Conservation (phyloP, 2,113 vertebrate genomes). For the Siphamia tubifer region DNA sequence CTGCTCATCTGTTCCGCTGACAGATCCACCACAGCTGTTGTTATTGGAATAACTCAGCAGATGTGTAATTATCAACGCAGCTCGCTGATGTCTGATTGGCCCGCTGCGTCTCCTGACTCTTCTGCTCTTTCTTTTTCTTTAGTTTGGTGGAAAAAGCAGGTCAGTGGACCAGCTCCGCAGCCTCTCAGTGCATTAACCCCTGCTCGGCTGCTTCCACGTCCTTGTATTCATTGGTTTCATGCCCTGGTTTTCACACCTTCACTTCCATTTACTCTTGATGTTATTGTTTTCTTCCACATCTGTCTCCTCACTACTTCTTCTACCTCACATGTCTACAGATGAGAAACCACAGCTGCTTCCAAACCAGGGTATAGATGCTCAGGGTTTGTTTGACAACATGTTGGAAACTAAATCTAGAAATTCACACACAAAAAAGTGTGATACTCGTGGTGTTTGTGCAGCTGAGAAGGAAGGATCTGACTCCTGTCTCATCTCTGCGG, state of each 20-base stretch:
- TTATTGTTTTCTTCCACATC: neutral
- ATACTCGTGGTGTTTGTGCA: no score
- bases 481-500: no score
- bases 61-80: conserved; percentile 12
- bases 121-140: conserved; percentile 29
- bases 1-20: no score
- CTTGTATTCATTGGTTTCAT: conserved; percentile 11
- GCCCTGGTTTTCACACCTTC: neutral
- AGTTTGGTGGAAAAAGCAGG: conserved; percentile 56
- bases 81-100: conserved; percentile 41
- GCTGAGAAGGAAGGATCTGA: no score
- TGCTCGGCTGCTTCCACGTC: conserved; percentile 33
- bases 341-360: no score
- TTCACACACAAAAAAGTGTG: no score
- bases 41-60: conserved; percentile 11
- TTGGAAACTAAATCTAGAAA: no score
- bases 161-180: conserved; percentile 50
- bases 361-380: no score
- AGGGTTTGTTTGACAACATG: no score
- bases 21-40: no score
- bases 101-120: conserved; percentile 48
- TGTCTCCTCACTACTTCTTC: no score
- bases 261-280: neutral
- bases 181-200: conserved; percentile 44
- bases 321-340: no score